Evolutionary conservation across 2,797 vertebrate species (phyloP).

Genomic region (Rallus crepitans): DNA sequence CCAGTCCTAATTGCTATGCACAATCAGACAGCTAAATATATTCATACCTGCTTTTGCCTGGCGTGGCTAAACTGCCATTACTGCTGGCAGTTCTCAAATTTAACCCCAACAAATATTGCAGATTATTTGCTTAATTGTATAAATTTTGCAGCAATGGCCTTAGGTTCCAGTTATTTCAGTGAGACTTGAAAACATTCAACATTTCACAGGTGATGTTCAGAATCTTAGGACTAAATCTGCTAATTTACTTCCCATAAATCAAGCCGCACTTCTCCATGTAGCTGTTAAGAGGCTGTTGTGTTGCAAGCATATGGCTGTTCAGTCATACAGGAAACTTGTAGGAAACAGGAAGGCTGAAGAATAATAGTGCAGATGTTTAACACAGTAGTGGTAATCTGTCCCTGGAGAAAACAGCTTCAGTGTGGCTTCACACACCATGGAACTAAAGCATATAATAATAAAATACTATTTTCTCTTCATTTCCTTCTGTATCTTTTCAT

Average conservation of each 20-base stretch:
- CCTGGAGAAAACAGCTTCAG: neutral
- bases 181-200: neutral
- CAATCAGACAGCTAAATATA: neutral
- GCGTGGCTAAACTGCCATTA: neutral
- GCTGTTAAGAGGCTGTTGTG: slow-evolving; percentile 60
- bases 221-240: neutral
- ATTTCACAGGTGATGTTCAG: neutral
- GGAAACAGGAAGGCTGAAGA: slow-evolving; percentile 65
- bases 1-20: neutral
- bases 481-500: neutral
- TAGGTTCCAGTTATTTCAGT: neutral
- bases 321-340: slow-evolving; percentile 78
- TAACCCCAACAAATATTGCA: neutral
- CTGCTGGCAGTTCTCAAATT: slow-evolving; percentile 3
- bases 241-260: slow-evolving; percentile 76
- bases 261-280: slow-evolving; percentile 25
- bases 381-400: neutral
- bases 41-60: neutral
- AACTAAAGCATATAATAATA: neutral
- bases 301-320: slow-evolving; percentile 68
- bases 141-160: neutral
- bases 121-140: neutral
- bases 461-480: neutral
- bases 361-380: slow-evolving; percentile 43
- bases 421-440: neutral